Percentiles rank a stretch among this genome's conserved stretches.
These are phyloP conservation scores for Calypte anna DNA, from an alignment of 2,113 vertebrate genomes.

Conservation along the genomic window DNA sequence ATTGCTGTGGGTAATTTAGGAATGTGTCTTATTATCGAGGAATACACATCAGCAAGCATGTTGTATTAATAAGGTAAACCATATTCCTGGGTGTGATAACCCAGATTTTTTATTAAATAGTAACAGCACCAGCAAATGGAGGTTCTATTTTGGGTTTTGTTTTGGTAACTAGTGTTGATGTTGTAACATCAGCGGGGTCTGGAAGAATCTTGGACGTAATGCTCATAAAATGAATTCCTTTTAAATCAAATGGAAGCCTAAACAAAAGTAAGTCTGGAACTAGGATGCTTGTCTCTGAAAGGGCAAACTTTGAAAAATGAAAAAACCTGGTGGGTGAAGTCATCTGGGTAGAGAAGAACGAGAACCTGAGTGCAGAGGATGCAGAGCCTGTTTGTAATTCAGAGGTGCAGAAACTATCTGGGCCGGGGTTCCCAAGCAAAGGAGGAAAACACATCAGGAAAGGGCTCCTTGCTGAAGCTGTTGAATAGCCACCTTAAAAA, in stretches of 20 bases:
- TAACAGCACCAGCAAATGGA: constrained; percentile 29
- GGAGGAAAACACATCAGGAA: background rate
- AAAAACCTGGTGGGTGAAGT: constrained; percentile 23
- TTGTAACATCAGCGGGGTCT: constrained; percentile 26
- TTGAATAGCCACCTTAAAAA: constrained; percentile 39
- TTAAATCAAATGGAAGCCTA: constrained; percentile 63
- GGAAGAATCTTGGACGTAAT: constrained; percentile 43
- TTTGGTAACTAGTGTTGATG: constrained; percentile 67
- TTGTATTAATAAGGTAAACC: constrained; percentile 51
- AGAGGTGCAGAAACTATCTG: background rate
- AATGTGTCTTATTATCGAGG: constrained; percentile 48
- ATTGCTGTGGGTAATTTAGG: background rate
- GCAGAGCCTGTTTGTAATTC: background rate
- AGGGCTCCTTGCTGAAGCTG: background rate
- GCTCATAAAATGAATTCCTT: constrained; percentile 59
- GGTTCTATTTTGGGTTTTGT: constrained; percentile 65
- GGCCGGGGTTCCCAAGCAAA: background rate
- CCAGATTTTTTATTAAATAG: constrained; percentile 41
- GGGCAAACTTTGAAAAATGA: constrained; percentile 32
- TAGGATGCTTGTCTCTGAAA: constrained; percentile 49
- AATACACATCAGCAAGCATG: background rate
- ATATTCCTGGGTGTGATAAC: constrained; percentile 17
- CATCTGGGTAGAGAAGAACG: background rate
- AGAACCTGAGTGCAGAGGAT: background rate
- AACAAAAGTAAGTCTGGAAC: constrained; percentile 47